These are phyloP conservation scores for Montipora cactus DNA, from an alignment of 64 coral and sea anemone species.

Conservation along the genomic window DNA sequence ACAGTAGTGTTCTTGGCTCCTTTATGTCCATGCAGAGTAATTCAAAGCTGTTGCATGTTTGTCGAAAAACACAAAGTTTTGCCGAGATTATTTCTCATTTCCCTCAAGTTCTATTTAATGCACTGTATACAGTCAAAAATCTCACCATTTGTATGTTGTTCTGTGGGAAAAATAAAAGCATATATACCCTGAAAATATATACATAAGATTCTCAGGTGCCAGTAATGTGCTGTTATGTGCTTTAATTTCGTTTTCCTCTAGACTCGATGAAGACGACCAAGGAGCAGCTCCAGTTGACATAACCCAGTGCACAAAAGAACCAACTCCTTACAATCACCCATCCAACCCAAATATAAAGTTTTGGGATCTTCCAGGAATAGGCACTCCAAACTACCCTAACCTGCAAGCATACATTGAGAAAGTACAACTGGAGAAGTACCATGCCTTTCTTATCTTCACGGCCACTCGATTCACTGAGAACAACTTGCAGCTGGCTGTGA, in stretches of 20 bases:
- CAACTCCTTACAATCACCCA: conserved; percentile 23
- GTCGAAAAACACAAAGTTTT: no score
- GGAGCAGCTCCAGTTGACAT: conserved; percentile 26
- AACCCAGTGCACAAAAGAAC: not conserved
- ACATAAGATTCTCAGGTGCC: no score
- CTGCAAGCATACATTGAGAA: conserved; percentile 42
- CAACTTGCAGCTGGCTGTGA: conserved; percentile 27
- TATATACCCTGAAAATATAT: no score
- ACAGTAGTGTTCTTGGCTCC: no score
- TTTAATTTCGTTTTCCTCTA: not conserved
- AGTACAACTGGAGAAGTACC: conserved; percentile 36
- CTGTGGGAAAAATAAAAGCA: no score
- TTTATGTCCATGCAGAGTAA: no score
- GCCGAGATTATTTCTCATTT: no score
- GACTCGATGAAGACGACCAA: conserved; percentile 39
- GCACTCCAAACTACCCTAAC: conserved; percentile 53
- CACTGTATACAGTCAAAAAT: no score
- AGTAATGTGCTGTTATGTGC: no score
- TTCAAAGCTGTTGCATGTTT: no score
- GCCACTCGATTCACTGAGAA: conserved; percentile 26
- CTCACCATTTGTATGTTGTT: no score
- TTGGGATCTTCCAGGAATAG: conserved; percentile 56
- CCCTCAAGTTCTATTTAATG: no score
- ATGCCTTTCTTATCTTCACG: conserved; percentile 45
- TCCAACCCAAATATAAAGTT: conserved; percentile 57